Conservation (phyloP, 2,888 invertebrate species). For the Eupithecia dodoneata region DNA sequence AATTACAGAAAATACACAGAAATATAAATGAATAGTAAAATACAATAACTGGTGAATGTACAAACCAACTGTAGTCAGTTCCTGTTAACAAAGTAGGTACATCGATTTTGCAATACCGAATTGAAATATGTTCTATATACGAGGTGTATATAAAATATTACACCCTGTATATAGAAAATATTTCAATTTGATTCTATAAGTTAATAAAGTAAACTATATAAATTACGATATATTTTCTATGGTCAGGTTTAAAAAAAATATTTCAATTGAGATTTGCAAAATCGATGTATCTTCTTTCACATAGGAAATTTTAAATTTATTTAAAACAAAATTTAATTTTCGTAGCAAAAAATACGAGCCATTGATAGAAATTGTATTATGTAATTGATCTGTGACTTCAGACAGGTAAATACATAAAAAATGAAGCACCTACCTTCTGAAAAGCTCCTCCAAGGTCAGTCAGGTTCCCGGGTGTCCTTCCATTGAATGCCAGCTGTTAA, state of each 20-base stretch:
- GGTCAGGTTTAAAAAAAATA: no score
- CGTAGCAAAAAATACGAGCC: neutral
- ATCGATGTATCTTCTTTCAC: no score
- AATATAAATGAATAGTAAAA: neutral
- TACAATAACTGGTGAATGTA: neutral
- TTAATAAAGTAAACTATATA: no score
- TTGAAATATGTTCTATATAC: neutral
- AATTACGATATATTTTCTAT: no score
- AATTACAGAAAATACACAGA: neutral
- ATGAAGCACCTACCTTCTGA: slow-evolving; percentile 40
- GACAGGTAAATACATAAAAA: neutral
- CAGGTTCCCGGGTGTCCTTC: slow-evolving; percentile 21
- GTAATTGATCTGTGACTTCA: neutral
- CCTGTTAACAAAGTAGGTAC: neutral
- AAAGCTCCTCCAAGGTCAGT: slow-evolving; percentile 7
- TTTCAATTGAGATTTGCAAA: no score
- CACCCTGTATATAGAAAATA: no score
- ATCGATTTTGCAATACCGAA: neutral
- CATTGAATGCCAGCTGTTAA: slow-evolving; percentile 56
- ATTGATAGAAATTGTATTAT: neutral
- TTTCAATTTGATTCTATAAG: no score
- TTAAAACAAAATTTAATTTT: neutral
- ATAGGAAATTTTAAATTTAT: neutral
- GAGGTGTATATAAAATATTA: no score
- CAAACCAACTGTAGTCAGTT: neutral